Evolutionary conservation across 2,797 vertebrate genomes (phyloP), one percentile per base, ranked within the genome.

Genomic region (Channa striata): DNA sequence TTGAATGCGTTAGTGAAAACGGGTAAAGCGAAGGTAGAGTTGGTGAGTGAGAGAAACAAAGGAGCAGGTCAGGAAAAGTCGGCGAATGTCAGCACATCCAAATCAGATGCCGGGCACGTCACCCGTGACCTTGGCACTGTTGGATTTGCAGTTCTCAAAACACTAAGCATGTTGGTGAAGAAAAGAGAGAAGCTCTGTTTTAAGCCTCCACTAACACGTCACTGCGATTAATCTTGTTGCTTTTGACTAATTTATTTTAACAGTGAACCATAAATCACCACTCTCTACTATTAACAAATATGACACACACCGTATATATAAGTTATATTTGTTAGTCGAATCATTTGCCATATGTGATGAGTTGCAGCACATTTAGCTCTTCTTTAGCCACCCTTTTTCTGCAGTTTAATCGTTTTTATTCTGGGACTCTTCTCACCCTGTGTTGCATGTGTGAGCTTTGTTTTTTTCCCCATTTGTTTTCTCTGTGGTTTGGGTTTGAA

Each of bases 41-140:
- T n/a, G 59, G 70, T 84, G 83, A 82, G 79, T 78, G 81, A 86
- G 58, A 48, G 68, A 74, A 76, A 82, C 81, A 85, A 84, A 84
- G 83, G 77, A 36, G 52, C 11, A 10, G 78, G 80, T 86, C 77
- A 82, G 56, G 20, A 23, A 70, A 68, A 76, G 78, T 86, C 60
- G 61, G 37, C 34, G 40, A 74, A 79, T 87, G 84, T 86, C 85
- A 88, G 80, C 83, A 87, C 83, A 81, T 84, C 66, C 71, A 78
- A 86, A 89, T 89, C 82, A 83, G 80, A 78, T 84, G 71, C 68
- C 2, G 59, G 60, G 72, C 77, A n/a, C 53, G 19, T 81, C 74
- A 74, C 77, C 77, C 69, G 23, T 82, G 85, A 86, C 85, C 85
- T 86, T 77, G 77, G 78, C 77, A 68, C 72, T 56, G 80, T 81